Evolutionary conservation across 2,888 invertebrate genomes (phyloP).

Genomic region (Kuschelorhynchus macadamiae): DNA sequence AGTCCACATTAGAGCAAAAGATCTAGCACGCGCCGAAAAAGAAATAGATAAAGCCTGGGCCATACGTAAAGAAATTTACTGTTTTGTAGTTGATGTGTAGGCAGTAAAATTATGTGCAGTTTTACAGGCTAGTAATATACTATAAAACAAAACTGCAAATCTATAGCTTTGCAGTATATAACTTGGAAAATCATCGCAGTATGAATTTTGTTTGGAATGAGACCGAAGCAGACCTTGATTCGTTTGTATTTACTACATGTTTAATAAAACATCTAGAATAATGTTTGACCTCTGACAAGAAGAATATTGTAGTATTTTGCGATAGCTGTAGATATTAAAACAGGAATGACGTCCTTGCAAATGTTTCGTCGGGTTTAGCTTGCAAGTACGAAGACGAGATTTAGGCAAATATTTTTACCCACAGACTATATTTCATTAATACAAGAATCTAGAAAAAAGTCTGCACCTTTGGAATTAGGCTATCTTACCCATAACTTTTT

Average conservation of each 20-base stretch:
- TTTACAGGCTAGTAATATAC: conserved; percentile 36
- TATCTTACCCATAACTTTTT: conserved; percentile 40
- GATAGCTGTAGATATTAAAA: conserved; percentile 41
- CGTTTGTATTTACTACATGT: conserved; percentile 6
- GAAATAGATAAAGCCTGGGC: conserved; percentile 31
- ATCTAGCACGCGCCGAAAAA: conserved; percentile 42
- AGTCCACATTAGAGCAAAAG: conserved; percentile 34
- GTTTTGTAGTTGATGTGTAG: conserved; percentile 40
- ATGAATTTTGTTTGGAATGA: conserved; percentile 34
- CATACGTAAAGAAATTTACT: conserved; percentile 16
- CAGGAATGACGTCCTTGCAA: conserved; percentile 26
- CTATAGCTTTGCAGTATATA: conserved; percentile 58
- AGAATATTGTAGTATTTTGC: conserved; percentile 27
- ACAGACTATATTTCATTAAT: conserved; percentile 25
- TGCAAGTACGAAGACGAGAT: conserved; percentile 29
- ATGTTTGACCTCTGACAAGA: conserved; percentile 23
- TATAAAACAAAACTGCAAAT: conserved; percentile 58
- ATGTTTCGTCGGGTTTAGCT: conserved; percentile 26
- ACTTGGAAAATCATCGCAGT: conserved; percentile 50
- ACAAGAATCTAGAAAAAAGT: conserved; percentile 25
- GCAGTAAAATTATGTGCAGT: conserved; percentile 58
- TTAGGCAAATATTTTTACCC: conserved; percentile 14
- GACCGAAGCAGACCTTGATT: conserved; percentile 28
- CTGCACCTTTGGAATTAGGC: conserved; percentile 31
- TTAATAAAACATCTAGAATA: conserved; percentile 12